Evolutionary conservation across 2,113 vertebrate species (phyloP).

Genomic region (Dunckerocampus dactyliophorus): DNA sequence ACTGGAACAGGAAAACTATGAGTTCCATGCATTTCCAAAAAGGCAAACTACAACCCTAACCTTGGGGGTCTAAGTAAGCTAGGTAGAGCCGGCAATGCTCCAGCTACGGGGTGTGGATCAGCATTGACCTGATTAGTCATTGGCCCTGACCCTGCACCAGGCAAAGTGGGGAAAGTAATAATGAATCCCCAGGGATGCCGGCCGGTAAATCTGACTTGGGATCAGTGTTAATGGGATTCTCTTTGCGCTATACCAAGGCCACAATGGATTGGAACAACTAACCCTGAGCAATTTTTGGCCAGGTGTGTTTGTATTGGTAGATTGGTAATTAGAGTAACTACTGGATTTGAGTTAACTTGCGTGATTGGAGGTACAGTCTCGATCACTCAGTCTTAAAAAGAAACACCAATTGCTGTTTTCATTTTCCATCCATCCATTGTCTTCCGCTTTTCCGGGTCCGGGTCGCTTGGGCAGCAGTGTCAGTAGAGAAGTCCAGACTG

Average conservation of each 20-base stretch:
- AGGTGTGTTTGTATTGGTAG: conserved; percentile 9
- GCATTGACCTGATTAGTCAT: conserved; percentile 58
- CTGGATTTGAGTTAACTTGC: conserved; percentile 3
- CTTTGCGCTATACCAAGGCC: conserved; percentile 52
- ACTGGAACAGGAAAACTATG: conserved; percentile 29
- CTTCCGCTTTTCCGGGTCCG: too few relatives aligned
- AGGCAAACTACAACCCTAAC: conserved; percentile 7
- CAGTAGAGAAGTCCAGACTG: too few relatives aligned
- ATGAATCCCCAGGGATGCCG: conserved; percentile 46
- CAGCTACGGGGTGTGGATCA: conserved; percentile 53
- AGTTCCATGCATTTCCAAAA: conserved; percentile 30
- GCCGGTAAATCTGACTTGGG: conserved; percentile 59
- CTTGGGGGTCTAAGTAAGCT: conserved; percentile 50
- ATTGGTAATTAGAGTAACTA: conserved; percentile 39
- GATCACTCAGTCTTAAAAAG: conserved; percentile 17
- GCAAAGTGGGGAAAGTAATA: conserved; percentile 46
- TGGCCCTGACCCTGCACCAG: conserved; percentile 56
- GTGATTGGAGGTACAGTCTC: conserved; percentile 20
- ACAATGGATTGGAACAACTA: conserved; percentile 35
- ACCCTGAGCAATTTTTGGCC: conserved; percentile 30
- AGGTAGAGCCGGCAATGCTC: conserved; percentile 43
- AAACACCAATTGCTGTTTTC: conserved; percentile 8
- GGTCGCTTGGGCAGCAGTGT: too few relatives aligned
- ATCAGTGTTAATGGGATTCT: conserved; percentile 54
- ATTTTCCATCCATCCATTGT: not conserved